Evolutionary conservation across 2,888 invertebrate species (phyloP).

Genomic region (Pycnomerus fuliginosus): DNA sequence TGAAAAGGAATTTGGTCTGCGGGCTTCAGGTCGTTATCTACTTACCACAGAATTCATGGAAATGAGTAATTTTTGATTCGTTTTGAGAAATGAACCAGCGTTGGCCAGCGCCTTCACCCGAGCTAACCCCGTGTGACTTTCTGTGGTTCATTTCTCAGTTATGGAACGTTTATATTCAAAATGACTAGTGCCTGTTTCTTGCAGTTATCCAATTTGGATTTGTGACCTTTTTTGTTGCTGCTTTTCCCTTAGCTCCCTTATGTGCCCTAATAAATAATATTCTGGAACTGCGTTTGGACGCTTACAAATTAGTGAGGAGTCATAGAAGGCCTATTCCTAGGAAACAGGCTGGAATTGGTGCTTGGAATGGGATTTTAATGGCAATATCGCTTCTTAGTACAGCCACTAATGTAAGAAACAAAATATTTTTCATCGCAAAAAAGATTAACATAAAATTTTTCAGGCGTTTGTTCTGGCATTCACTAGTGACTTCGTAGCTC

Average conservation of each 20-base stretch:
- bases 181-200: conserved; percentile 19
- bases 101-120: no score
- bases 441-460: conserved; percentile 17
- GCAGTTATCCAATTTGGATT: conserved; percentile 66
- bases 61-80: conserved; percentile 36
- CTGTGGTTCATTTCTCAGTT: background rate
- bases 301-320: conserved; percentile 32
- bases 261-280: conserved; percentile 64
- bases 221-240: conserved; percentile 64
- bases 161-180: conserved; percentile 5
- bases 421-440: no score
- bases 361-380: conserved; percentile 41
- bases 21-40: conserved; percentile 35
- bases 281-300: conserved; percentile 55
- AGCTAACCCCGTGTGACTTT: no score
- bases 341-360: conserved; percentile 31
- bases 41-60: conserved; percentile 42
- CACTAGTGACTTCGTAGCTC: conserved; percentile 38
- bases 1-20: conserved; percentile 44
- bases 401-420: conserved; percentile 37
- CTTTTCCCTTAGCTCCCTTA: conserved; percentile 65
- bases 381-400: conserved; percentile 38
- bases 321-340: conserved; percentile 38
- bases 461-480: conserved; percentile 42
- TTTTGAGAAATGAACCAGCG: no score